Evolutionary conservation across 2,113 vertebrate species (phyloP).

Genomic region (Phylloscopus trochiloides): DNA sequence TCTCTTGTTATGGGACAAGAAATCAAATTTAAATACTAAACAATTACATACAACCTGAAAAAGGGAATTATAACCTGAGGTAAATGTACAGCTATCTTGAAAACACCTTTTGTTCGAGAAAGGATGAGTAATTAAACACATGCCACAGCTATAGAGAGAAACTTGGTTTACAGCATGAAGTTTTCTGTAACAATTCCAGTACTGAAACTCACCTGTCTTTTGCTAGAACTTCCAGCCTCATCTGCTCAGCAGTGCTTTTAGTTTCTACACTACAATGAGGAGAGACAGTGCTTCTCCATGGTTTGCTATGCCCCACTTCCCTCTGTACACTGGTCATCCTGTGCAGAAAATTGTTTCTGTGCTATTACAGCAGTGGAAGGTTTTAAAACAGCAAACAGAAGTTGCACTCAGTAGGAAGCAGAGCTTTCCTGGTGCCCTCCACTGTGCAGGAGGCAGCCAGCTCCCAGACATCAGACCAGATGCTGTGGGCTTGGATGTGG

Average conservation of each 20-base stretch:
- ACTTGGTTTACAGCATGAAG: not conserved
- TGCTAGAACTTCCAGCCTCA: not conserved
- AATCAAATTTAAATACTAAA: not conserved
- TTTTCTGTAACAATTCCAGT: not conserved
- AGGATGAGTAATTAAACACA: not conserved
- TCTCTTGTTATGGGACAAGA: not conserved
- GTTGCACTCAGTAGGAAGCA: rapidly evolving
- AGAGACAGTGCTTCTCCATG: not conserved
- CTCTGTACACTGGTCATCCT: rapidly evolving
- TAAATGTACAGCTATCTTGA: not conserved
- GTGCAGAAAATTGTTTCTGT: not conserved
- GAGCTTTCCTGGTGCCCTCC: not conserved
- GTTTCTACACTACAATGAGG: not conserved
- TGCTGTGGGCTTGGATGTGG: rapidly evolving
- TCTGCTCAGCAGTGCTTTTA: not conserved
- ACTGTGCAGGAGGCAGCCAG: rapidly evolving
- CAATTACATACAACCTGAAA: not conserved
- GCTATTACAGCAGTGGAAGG: rapidly evolving
- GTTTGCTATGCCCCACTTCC: not conserved
- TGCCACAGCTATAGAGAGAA: not conserved
- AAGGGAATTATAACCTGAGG: not conserved
- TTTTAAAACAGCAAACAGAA: not conserved
- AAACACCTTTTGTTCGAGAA: not conserved
- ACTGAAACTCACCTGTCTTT: not conserved
- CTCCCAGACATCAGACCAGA: rapidly evolving